Percentiles rank a stretch among this genome's conserved stretches.
Evolutionary conservation across 2,113 vertebrate species (phyloP).

Genomic region (Sylvilagus bachmani): DNA sequence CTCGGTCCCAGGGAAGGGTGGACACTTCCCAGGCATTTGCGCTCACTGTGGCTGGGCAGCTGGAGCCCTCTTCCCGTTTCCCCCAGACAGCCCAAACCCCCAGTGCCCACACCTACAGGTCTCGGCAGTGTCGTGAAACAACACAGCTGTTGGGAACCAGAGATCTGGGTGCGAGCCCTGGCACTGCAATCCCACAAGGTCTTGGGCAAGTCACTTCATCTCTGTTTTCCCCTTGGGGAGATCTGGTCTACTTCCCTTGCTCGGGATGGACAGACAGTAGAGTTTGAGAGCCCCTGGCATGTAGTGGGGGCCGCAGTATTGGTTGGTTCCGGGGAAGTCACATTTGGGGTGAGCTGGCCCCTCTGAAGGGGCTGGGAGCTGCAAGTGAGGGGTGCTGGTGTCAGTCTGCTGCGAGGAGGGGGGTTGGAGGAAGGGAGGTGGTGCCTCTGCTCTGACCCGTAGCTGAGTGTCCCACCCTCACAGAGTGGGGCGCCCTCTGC

Average conservation of each 20-base stretch:
- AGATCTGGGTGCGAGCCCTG: neutral
- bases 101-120: neutral
- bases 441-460: neutral
- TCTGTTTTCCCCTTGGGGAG: neutral
- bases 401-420: neutral
- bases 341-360: neutral
- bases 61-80: too few relatives aligned
- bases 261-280: neutral
- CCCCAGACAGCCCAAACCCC: neutral
- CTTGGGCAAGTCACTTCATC: neutral
- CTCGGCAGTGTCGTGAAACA: rapidly evolving
- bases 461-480: neutral
- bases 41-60: neutral
- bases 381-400: neutral
- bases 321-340: neutral
- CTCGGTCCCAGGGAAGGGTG: neutral
- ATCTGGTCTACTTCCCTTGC: neutral
- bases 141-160: neutral
- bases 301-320: too few relatives aligned
- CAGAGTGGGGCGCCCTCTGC: neutral
- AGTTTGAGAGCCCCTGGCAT: neutral
- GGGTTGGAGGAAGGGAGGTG: neutral
- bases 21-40: neutral
- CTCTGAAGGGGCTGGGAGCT: neutral
- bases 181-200: neutral